Base-by-base conservation (phyloP, 2,888 invertebrate species). In the Lamellibrachia satsuma region DNA sequence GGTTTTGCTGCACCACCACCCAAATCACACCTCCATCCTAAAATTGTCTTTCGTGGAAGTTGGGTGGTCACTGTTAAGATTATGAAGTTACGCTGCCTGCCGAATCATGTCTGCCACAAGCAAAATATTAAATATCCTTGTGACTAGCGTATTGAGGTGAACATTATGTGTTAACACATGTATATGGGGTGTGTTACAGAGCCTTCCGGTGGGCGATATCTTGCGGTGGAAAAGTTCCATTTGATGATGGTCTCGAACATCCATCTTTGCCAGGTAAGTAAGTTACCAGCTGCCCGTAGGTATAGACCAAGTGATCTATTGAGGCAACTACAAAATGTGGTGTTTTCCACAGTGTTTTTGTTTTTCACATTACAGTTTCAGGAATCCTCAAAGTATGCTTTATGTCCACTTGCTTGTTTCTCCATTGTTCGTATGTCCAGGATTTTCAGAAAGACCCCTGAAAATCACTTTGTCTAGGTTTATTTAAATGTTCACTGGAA, bases 171-270 rank as follows among this genome's bases (percentile, higher is more conserved):
- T 55, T 55, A 55, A 55, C 27, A 27, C 27, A 90, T 51, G 90
- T 27, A 90, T 90, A 8, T 6, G 11, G 52, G 39, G 11, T 90
- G 11, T 39, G 27, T 91, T 95, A 51, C 94, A 97, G 97, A 93
- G 97, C 98, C 93, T 98, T 98, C 95, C 97, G 97, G 92, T 97
- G 97, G 97, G 97, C 97, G n/a, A 94, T 97, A 90, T 96, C 96
- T 9, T 95, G 96, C 93, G 96, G 96, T 93, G 96, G 96, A 39
- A 96, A 95, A 93, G 97, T 97, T 92, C 96, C 97, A 1, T 95
- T 97, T 0, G 96, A 97, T 15, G 97, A 97, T 92, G 97, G 97
- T 15, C 95, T 97, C 52, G 97, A 98, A 94, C 97, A 97, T 95
- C 97, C 97, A 0, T 97, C 97, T 94, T 96, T 98, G 92, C 98